Evolutionary conservation across 2,113 vertebrate species (phyloP).

Genomic region (Microcebus griseorufus): DNA sequence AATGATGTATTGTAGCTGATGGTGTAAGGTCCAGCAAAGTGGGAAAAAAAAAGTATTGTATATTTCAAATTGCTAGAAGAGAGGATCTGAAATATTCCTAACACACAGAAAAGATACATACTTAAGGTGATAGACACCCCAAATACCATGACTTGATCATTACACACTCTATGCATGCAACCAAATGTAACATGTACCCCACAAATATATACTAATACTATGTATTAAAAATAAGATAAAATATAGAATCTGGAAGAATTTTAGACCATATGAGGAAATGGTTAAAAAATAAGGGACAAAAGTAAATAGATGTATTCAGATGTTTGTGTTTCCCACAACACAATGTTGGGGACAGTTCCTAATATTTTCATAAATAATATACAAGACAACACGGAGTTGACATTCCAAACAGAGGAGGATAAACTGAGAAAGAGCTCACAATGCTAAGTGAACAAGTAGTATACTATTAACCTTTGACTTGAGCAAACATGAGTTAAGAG

Average conservation of each 20-base stretch:
- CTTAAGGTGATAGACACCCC: background rate
- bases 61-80: background rate
- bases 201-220: background rate
- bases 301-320: background rate
- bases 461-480: background rate
- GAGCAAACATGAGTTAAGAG: background rate
- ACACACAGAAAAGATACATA: background rate
- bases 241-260: background rate
- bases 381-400: background rate
- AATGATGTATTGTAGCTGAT: no score
- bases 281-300: background rate
- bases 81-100: background rate
- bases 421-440: slow-evolving; percentile 6
- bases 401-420: background rate
- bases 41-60: background rate
- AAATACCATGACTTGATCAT: background rate
- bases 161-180: background rate
- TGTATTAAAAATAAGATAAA: no score
- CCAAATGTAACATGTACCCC: background rate
- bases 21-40: no score
- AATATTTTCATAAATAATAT: background rate
- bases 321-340: background rate
- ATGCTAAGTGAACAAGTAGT: background rate
- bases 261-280: background rate
- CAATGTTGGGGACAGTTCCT: background rate